Percentiles rank a stretch among this genome's conserved stretches.
These are phyloP conservation scores for Acrocyrtus sp. DNA, from an alignment of 2,888 invertebrate species.

Conservation along the genomic window DNA sequence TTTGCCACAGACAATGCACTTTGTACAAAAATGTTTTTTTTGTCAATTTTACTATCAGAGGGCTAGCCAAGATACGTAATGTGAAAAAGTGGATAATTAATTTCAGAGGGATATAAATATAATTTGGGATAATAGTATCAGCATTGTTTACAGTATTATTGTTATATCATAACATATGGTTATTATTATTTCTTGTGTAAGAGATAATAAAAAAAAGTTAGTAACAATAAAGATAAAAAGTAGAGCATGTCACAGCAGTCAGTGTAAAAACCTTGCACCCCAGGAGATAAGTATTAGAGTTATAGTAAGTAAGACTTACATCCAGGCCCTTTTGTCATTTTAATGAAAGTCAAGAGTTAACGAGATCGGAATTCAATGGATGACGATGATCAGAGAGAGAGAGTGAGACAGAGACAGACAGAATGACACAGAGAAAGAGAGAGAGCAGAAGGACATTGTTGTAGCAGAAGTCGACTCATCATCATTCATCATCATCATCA, in stretches of 20 bases:
- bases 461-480: slow-evolving; percentile 8
- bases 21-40: no score
- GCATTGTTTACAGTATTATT: no score
- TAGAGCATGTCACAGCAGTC: slow-evolving; percentile 52
- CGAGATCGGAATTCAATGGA: slow-evolving; percentile 49
- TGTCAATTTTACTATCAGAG: no score
- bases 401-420: slow-evolving; percentile 28
- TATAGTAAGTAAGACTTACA: slow-evolving; percentile 49
- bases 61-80: no score
- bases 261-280: slow-evolving; percentile 51
- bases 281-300: slow-evolving; percentile 49
- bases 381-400: slow-evolving; percentile 37
- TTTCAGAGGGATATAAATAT: no score
- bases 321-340: slow-evolving; percentile 48
- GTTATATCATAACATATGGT: no score
- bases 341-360: slow-evolving; percentile 53
- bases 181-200: no score
- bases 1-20: no score
- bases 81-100: no score
- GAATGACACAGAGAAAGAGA: slow-evolving; percentile 19
- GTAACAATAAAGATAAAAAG: no score
- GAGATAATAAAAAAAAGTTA: no score
- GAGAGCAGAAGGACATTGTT: slow-evolving; percentile 3
- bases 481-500: slow-evolving; percentile 14
- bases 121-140: no score